Conservation (phyloP, 2,113 vertebrate species). For the Muntiacus muntjak region DNA sequence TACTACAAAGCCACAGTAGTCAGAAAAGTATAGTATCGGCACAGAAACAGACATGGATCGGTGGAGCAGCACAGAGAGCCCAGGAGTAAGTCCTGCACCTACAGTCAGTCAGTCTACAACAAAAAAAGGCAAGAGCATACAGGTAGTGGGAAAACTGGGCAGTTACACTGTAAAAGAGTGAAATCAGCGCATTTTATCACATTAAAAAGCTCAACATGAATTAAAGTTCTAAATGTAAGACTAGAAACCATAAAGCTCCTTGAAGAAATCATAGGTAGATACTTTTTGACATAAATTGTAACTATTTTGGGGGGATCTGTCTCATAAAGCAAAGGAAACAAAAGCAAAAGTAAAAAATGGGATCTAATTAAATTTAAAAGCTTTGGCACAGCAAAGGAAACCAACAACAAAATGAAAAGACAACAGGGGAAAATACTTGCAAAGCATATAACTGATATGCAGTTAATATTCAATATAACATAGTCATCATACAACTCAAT, state of each 20-base stretch:
- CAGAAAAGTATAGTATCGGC: background rate
- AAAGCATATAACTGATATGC: background rate
- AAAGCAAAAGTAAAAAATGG: background rate
- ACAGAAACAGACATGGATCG: background rate
- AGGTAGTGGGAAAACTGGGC: background rate
- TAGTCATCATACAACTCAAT: background rate
- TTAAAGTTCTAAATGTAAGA: background rate
- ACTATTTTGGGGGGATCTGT: background rate
- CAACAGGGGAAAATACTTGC: background rate
- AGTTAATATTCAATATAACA: background rate
- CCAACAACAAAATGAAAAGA: background rate
- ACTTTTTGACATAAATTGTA: background rate
- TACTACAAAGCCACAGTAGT: background rate
- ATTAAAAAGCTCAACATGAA: background rate
- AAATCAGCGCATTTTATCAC: background rate
- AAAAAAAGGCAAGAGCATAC: background rate
- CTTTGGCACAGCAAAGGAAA: background rate
- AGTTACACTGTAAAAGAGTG: background rate
- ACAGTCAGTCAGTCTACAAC: background rate
- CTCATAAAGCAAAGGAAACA: background rate
- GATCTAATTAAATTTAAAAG: background rate
- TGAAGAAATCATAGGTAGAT: background rate
- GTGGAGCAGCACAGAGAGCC: background rate
- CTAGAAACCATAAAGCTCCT: background rate
- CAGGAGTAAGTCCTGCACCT: background rate